These are phyloP conservation scores for Clarias macrocephalus DNA, from an alignment of 2,113 vertebrate genomes.

Conservation along the genomic window DNA sequence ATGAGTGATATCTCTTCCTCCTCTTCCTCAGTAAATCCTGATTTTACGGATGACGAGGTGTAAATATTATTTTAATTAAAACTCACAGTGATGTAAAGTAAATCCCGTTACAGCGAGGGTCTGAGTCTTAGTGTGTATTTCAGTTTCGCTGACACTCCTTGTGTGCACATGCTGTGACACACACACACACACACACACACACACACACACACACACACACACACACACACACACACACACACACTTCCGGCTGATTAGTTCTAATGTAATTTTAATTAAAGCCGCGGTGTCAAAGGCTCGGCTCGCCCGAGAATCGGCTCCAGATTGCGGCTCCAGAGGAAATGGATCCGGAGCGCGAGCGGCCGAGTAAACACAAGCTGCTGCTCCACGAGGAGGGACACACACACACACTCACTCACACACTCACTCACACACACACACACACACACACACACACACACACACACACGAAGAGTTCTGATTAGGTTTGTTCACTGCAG, in stretches of 20 bases:
- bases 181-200: slow-evolving; percentile 21
- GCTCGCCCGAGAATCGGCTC: slow-evolving; percentile 96
- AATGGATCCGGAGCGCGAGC: slow-evolving; percentile 80
- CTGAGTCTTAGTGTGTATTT: background rate
- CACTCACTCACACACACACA: background rate
- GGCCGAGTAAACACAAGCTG: slow-evolving; percentile 65
- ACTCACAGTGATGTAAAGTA: background rate
- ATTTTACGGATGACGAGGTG: slow-evolving; percentile 1
- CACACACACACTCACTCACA: background rate
- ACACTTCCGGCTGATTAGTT: slow-evolving; percentile 99
- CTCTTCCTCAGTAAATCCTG: slow-evolving; percentile 4
- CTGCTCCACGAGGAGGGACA: slow-evolving; percentile 21
- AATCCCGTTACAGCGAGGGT: slow-evolving; percentile 6
- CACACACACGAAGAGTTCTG: background rate
- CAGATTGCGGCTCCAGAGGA: slow-evolving; percentile 98
- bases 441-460: background rate
- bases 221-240: slow-evolving; percentile 41
- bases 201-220: background rate
- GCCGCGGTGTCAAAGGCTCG: slow-evolving; percentile 99
- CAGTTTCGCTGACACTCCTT: background rate
- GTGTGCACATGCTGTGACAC: background rate
- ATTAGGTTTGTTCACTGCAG: background rate
- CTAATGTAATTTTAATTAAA: slow-evolving; percentile 99
- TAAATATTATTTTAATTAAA: slow-evolving; percentile 8
- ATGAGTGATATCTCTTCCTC: background rate